Evolutionary conservation across 2,797 vertebrate species (phyloP), one percentile per base, ranked within the genome.

Genomic region (Eptatretus atami): DNA sequence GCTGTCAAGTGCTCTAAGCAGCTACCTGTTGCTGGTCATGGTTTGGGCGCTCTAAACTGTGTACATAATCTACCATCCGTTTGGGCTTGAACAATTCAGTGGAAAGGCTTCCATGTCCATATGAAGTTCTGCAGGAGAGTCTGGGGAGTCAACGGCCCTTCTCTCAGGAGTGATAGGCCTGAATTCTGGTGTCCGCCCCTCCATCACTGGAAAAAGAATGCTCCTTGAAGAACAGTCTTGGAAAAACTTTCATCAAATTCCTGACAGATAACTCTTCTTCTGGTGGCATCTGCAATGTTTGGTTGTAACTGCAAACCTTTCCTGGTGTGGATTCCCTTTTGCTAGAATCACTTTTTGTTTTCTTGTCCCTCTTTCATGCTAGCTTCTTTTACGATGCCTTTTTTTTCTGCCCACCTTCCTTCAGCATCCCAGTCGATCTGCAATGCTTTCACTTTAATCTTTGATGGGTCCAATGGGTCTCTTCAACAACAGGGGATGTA

Each of bases 181-280:
- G 66, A 75, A 70, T 71, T 96, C 84, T 68, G 82, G 82, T 68
- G 81, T 80, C 81, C 86, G 95, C n/a, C 72, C 80, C 77, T 67
- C 73, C 78, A 54, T 98, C 88, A 67, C 75, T 79, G 66, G 78
- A 71, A 70, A 76, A 73, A 65, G 77, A 72, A 68, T 96, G 72
- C 70, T 96, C 79, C 88, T 86, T 68, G 92, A 99, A 63, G 92
- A 87, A 72, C 96, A 84, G 68, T n/a, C 83, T 82, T 75, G 98
- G 92, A 74, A 98, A 99, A 66, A 90, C 87, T 74, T 98, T 98
- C 86, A 96, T 96, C 71, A 96, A 93, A 70, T 98, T 90, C 67
- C 87, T 83, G 65, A 98, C 90, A 31, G 92, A 98, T 90, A 98
- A 92, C 1, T 86, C 94, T 72, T 96, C 90, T 68, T 98, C 90